phyloP scores from a whole-genome alignment of 2,113 vertebrate species.

The Lota lota region DNA sequence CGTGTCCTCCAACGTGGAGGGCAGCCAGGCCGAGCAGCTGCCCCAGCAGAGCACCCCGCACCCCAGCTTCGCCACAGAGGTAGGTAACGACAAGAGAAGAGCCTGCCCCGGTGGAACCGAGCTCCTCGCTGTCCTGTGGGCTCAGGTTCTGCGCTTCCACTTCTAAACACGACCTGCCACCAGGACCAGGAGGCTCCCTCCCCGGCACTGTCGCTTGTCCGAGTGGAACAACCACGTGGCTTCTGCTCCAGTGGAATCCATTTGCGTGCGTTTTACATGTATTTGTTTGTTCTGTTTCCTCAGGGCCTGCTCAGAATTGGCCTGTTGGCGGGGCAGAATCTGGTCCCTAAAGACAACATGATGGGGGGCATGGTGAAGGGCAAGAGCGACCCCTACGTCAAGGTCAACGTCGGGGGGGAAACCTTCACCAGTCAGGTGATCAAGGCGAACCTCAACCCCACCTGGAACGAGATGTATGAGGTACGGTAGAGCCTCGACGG shows the following conservation, averaged over 20 bases:
- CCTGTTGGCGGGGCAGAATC: constrained; percentile 83
- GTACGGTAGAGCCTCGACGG: constrained; percentile 50
- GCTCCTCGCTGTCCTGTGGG: not conserved
- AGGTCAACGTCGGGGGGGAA: constrained; percentile 78
- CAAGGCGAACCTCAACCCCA: constrained; percentile 83
- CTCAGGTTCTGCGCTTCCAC: not conserved
- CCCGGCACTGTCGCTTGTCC: not conserved
- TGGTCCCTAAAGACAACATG: constrained; percentile 88
- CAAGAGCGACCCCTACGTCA: constrained; percentile 88
- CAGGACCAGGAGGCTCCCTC: too few relatives aligned
- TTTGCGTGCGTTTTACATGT: not conserved
- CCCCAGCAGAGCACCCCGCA: constrained; percentile 72
- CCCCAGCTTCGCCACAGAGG: constrained; percentile 82
- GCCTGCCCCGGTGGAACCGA: not conserved
- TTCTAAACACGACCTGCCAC: too few relatives aligned
- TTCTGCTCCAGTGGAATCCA: not conserved
- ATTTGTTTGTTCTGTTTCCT: constrained; percentile 5
- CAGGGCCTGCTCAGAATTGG: constrained; percentile 88
- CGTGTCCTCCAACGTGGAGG: constrained; percentile 46
- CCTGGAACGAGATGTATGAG: constrained; percentile 91
- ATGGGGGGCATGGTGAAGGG: constrained; percentile 84
- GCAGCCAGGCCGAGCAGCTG: constrained; percentile 52
- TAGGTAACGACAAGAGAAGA: constrained; percentile 68
- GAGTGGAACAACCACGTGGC: too few relatives aligned
- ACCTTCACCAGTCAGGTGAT: constrained; percentile 81